A percentile compares a stretch with the other conserved stretches of the same genome.
phyloP scores from a whole-genome alignment of 1,140 invertebrate species.

The Hypsibius dujardini region DNA sequence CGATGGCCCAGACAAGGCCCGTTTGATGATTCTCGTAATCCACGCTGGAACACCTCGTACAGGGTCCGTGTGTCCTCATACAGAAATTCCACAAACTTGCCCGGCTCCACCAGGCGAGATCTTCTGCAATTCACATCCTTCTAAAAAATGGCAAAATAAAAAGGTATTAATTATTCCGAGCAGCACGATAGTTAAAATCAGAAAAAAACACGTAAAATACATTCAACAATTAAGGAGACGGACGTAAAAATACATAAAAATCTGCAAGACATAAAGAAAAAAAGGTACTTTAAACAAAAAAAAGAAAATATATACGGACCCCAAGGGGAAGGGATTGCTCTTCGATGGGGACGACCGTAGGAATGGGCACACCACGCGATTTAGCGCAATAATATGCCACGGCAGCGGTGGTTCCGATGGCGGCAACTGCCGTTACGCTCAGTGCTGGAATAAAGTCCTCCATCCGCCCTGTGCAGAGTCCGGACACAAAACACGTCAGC shows the following conservation, averaged over 20 bases:
- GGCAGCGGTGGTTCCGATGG: conserved; percentile 7
- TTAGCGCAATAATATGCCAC: conserved; percentile 3
- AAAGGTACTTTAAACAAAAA: no score
- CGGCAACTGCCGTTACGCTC: neutral
- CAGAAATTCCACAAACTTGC: conserved; percentile 37
- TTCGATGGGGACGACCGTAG: neutral
- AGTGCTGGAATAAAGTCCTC: neutral
- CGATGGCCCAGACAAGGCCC: conserved; percentile 78
- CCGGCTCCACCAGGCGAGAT: neutral
- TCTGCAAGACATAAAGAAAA: no score
- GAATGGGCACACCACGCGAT: neutral
- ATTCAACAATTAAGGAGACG: no score
- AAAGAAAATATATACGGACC: neutral
- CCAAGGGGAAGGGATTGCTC: neutral
- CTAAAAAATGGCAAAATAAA: neutral
- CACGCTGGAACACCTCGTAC: conserved; percentile 72
- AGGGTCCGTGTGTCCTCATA: conserved; percentile 72
- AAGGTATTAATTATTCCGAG: neutral
- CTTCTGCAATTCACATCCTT: neutral
- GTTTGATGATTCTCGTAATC: conserved; percentile 78
- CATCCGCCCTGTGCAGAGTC: no score
- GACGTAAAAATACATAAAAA: no score
- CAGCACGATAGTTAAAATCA: no score
- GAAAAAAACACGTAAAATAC: no score
- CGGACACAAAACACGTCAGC: no score